Evolutionary conservation across 2,888 invertebrate species (phyloP).

Genomic region (Slavum lentiscoides): DNA sequence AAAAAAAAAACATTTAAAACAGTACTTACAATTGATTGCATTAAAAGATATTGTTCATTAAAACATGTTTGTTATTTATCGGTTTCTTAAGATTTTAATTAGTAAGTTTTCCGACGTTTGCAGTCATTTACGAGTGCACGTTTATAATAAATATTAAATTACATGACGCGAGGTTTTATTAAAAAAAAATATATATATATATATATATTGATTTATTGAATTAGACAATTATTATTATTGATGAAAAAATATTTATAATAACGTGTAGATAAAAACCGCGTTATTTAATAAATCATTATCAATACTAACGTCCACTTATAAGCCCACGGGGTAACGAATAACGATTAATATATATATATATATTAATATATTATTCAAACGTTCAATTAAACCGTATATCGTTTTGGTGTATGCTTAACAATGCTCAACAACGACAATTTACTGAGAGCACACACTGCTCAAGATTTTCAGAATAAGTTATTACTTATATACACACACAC

Average conservation of each 20-base stretch:
- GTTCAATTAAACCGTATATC: not conserved
- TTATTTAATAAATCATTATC: slow-evolving; percentile 17
- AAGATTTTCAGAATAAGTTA: too few relatives aligned
- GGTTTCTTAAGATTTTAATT: slow-evolving; percentile 34
- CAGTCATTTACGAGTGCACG: slow-evolving; percentile 9
- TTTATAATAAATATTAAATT: slow-evolving; percentile 26
- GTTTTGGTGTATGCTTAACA: too few relatives aligned
- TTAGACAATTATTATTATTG: slow-evolving; percentile 10
- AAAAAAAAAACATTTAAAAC: slow-evolving; percentile 34
- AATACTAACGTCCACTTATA: not conserved
- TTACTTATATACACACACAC: too few relatives aligned
- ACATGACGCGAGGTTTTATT: slow-evolving; percentile 13
- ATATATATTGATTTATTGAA: not conserved
- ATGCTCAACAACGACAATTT: too few relatives aligned
- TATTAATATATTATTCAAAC: not conserved
- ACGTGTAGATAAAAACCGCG: slow-evolving; percentile 3
- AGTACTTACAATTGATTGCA: slow-evolving; percentile 11
- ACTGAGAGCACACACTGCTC: too few relatives aligned
- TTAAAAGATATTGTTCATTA: slow-evolving; percentile 42
- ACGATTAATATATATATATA: slow-evolving; percentile 26
- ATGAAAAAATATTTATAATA: slow-evolving; percentile 26
- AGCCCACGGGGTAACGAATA: not conserved
- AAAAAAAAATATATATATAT: not conserved
- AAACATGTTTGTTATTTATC: slow-evolving; percentile 20
- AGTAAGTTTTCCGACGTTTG: slow-evolving; percentile 9